These are phyloP conservation scores for Pseudoatta argentina DNA, from an alignment of 1,140 invertebrate species.

Conservation along the genomic window DNA sequence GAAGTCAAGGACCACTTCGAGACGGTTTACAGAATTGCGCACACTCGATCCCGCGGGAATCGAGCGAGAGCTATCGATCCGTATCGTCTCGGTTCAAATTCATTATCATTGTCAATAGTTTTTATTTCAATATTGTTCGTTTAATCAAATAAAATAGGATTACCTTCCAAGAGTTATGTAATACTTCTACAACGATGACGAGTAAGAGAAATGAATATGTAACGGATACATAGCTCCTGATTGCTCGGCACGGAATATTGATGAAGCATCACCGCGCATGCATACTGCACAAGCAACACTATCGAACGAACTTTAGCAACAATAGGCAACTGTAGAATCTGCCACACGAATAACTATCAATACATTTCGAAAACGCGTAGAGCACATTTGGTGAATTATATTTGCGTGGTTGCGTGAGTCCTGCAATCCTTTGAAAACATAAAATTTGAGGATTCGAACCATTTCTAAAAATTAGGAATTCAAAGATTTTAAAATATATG, in stretches of 20 bases:
- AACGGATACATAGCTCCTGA: constrained; percentile 4
- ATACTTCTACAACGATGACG: not conserved
- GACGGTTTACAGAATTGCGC: constrained; percentile 6
- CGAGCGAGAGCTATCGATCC: constrained; percentile 41
- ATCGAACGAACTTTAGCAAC: constrained; percentile 46
- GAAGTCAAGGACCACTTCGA: constrained; percentile 43
- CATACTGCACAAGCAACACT: constrained; percentile 52
- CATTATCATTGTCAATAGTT: constrained; percentile 3
- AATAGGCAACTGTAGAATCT: constrained; percentile 48
- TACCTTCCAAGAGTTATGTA: not conserved
- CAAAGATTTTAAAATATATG: not conserved
- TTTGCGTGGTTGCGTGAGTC: constrained; percentile 17
- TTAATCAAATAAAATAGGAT: constrained; percentile 21
- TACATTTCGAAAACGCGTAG: constrained; percentile 5
- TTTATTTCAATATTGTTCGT: constrained; percentile 22
- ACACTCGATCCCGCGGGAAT: constrained; percentile 39
- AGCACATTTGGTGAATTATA: constrained; percentile 35
- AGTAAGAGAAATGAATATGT: constrained; percentile 4
- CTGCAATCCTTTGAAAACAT: not conserved
- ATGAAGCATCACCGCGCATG: constrained; percentile 41
- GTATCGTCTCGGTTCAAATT: not conserved
- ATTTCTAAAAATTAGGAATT: not conserved
- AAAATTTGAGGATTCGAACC: not conserved
- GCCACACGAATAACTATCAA: constrained; percentile 34
- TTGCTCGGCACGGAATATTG: constrained; percentile 36